Percentiles rank a stretch among this genome's conserved stretches.
Conservation (phyloP, 2,888 invertebrate genomes). For the Eilema sororculum region DNA sequence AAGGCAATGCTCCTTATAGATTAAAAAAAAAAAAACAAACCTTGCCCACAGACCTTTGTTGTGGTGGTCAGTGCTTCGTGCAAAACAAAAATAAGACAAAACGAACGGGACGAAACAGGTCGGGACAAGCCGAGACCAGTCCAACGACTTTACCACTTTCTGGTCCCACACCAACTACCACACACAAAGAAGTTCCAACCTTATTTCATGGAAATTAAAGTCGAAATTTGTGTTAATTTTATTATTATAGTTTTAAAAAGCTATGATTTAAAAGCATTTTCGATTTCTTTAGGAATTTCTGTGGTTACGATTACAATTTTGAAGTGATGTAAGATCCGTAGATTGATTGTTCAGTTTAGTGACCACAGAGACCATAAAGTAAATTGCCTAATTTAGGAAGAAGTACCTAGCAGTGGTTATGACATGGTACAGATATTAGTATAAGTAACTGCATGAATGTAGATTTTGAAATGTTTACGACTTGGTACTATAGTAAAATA, state of each 20-base stretch:
- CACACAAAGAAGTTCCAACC: constrained; percentile 38
- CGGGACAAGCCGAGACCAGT: constrained; percentile 75
- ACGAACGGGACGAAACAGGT: constrained; percentile 77
- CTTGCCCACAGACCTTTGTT: constrained; percentile 81
- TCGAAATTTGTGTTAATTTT: constrained; percentile 31
- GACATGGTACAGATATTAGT: neutral
- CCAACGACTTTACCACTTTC: constrained; percentile 74
- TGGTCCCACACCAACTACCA: constrained; percentile 60
- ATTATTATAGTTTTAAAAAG: constrained; percentile 46
- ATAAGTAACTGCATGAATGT: neutral
- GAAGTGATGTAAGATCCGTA: constrained; percentile 45
- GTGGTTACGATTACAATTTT: constrained; percentile 59
- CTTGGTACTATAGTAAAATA: too few species aligned
- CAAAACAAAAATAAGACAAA: constrained; percentile 85
- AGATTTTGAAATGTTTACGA: neutral
- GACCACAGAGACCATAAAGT: constrained; percentile 27
- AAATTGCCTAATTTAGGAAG: constrained; percentile 18
- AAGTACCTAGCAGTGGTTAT: neutral
- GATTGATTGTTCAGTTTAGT: constrained; percentile 25
- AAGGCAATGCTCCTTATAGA: constrained; percentile 67
- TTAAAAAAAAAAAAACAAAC: constrained; percentile 64
- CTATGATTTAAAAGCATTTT: constrained; percentile 82
- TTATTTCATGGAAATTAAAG: constrained; percentile 49
- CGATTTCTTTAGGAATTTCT: constrained; percentile 85
- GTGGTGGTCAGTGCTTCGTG: constrained; percentile 86